Percentiles rank a stretch among this genome's conserved stretches.
Evolutionary conservation across 2,888 invertebrate genomes (phyloP).

Genomic region (Ennomos erosarius): DNA sequence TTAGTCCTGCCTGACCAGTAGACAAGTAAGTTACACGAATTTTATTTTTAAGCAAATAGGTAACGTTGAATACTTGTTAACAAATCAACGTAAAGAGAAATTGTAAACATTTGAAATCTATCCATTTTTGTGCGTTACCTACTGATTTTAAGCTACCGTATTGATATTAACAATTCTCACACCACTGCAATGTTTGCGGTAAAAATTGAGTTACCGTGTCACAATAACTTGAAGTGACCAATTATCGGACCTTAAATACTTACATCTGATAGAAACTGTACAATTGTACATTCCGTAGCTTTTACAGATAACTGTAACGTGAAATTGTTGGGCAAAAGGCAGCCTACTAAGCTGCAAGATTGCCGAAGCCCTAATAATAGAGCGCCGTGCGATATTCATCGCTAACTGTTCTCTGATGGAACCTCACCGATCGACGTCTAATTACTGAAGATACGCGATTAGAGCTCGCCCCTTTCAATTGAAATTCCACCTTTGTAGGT

Average conservation of each 20-base stretch:
- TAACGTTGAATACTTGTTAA: constrained; percentile 57
- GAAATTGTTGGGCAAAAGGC: constrained; percentile 57
- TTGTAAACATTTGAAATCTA: constrained; percentile 44
- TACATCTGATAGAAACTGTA: constrained; percentile 29
- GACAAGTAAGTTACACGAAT: constrained; percentile 35
- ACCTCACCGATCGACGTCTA: constrained; percentile 60
- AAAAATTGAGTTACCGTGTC: constrained; percentile 7
- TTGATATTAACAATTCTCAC: constrained; percentile 32
- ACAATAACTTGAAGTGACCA: neutral
- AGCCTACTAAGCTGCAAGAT: constrained; percentile 49
- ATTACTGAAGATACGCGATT: constrained; percentile 62
- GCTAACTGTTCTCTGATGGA: constrained; percentile 76
- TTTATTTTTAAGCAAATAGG: constrained; percentile 23
- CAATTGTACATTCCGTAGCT: constrained; percentile 38
- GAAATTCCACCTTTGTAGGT: constrained; percentile 48
- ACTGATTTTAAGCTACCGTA: constrained; percentile 20
- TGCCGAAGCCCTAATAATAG: constrained; percentile 71
- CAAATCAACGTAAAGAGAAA: constrained; percentile 51
- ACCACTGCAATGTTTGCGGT: constrained; percentile 21
- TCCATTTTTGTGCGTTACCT: constrained; percentile 11
- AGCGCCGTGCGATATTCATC: constrained; percentile 69
- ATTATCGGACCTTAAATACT: too few relatives aligned
- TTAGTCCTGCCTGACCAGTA: constrained; percentile 46
- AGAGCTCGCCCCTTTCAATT: constrained; percentile 50
- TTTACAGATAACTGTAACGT: constrained; percentile 65